Evolutionary conservation across 2,888 invertebrate genomes (phyloP).

Genomic region (Cantharis lateralis): DNA sequence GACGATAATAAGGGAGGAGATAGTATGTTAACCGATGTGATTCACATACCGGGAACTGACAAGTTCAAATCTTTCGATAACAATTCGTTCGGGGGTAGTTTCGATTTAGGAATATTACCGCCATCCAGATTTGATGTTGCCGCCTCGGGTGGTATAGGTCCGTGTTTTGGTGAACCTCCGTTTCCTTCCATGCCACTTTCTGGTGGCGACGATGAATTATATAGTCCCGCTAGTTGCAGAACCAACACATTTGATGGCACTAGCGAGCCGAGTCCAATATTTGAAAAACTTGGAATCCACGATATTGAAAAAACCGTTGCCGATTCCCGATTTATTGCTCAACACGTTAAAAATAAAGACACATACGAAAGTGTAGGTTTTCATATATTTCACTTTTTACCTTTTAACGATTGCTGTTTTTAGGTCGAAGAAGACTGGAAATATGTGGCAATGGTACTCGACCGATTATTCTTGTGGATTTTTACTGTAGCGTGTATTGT

Average conservation of each 20-base stretch:
- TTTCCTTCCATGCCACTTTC: constrained; percentile 72
- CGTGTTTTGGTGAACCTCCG: constrained; percentile 68
- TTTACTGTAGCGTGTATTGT: constrained; percentile 92
- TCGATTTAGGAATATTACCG: constrained; percentile 52
- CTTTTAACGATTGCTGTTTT: constrained; percentile 10
- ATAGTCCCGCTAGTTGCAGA: constrained; percentile 66
- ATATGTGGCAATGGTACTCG: constrained; percentile 95
- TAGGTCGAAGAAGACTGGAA: constrained; percentile 98
- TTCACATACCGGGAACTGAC: constrained; percentile 65
- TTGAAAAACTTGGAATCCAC: constrained; percentile 79
- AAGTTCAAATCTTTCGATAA: constrained; percentile 71
- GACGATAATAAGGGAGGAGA: constrained; percentile 56
- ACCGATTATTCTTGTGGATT: constrained; percentile 93
- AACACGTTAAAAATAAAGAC: constrained; percentile 93
- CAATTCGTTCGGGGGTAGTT: constrained; percentile 60
- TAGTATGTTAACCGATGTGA: constrained; percentile 78
- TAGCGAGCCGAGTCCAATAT: constrained; percentile 74
- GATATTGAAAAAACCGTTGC: constrained; percentile 92
- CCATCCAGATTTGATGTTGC: constrained; percentile 66
- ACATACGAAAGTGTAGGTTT: constrained; percentile 89
- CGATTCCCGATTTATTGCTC: constrained; percentile 92
- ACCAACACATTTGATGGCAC: constrained; percentile 60
- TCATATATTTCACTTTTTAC: background rate
- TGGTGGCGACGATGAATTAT: constrained; percentile 82
- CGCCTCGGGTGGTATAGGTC: constrained; percentile 66